Evolutionary conservation across 1,140 invertebrate genomes (phyloP).

Genomic region (Heterodera carotae): DNA sequence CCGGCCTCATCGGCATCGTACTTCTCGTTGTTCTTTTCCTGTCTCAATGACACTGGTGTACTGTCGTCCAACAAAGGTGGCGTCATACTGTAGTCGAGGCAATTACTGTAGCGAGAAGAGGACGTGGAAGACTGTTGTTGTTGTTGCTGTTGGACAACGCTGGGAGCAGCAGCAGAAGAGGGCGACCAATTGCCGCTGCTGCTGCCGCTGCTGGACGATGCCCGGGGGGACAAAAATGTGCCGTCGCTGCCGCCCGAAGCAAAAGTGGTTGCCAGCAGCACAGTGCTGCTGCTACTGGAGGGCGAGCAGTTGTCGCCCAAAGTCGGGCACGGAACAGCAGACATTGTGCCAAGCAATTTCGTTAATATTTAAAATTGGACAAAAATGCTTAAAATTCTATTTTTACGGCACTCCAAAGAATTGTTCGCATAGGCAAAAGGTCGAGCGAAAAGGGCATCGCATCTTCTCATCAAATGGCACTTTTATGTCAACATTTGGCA

Average conservation of each 20-base stretch:
- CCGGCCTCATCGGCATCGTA: not conserved
- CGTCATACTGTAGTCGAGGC: not conserved
- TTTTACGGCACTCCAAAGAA: too few species aligned
- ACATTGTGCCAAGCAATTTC: not conserved
- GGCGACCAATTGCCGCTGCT: not conserved
- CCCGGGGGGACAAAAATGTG: constrained; percentile 1
- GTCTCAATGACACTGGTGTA: not conserved
- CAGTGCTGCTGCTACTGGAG: not conserved
- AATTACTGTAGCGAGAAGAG: not conserved
- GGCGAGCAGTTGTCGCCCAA: not conserved
- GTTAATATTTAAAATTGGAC: too few species aligned
- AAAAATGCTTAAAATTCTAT: not conserved
- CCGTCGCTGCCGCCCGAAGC: too few species aligned
- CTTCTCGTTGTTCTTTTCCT: not conserved
- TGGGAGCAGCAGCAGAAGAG: not conserved
- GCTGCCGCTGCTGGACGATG: not conserved
- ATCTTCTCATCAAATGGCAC: too few species aligned
- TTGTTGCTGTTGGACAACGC: too few species aligned
- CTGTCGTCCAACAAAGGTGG: not conserved
- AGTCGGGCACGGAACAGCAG: too few species aligned
- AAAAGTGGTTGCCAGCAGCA: too few species aligned
- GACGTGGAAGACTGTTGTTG: not conserved
- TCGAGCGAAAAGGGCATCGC: not conserved
- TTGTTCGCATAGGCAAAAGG: not conserved
- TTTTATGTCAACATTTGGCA: not conserved